These are phyloP conservation scores for Microplitis manilae DNA, from an alignment of 2,888 invertebrate genomes.

Conservation along the genomic window DNA sequence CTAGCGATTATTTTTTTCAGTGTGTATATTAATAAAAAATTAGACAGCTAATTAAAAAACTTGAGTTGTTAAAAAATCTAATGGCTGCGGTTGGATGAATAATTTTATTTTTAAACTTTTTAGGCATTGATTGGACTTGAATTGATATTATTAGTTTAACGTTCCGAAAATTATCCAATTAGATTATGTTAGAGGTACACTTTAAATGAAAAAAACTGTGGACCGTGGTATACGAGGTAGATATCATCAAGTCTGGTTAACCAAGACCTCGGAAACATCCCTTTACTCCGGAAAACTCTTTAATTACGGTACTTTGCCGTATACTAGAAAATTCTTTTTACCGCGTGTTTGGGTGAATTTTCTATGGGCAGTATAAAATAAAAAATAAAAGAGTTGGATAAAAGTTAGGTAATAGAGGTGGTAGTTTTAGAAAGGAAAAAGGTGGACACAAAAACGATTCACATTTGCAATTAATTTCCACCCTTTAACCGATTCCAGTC, in stretches of 20 bases:
- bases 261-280: slow-evolving; percentile 37
- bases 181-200: background rate
- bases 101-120: background rate
- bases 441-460: slow-evolving; percentile 25
- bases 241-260: slow-evolving; percentile 43
- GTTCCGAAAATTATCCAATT: background rate
- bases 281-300: slow-evolving; percentile 44
- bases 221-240: slow-evolving; percentile 27
- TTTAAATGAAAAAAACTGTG: background rate
- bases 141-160: background rate
- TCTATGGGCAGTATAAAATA: slow-evolving; percentile 23
- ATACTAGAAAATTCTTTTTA: slow-evolving; percentile 42
- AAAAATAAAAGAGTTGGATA: background rate
- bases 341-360: slow-evolving; percentile 43
- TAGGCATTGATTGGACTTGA: background rate
- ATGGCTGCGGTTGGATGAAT: background rate
- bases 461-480: slow-evolving; percentile 29
- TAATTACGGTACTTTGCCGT: slow-evolving; percentile 49
- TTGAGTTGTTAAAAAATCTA: background rate
- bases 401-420: background rate
- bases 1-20: no score
- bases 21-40: background rate
- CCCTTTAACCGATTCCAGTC: background rate
- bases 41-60: background rate
- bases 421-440: background rate